Conservation (phyloP, 2,888 invertebrate genomes). For the Drosophila hamatofila region DNA sequence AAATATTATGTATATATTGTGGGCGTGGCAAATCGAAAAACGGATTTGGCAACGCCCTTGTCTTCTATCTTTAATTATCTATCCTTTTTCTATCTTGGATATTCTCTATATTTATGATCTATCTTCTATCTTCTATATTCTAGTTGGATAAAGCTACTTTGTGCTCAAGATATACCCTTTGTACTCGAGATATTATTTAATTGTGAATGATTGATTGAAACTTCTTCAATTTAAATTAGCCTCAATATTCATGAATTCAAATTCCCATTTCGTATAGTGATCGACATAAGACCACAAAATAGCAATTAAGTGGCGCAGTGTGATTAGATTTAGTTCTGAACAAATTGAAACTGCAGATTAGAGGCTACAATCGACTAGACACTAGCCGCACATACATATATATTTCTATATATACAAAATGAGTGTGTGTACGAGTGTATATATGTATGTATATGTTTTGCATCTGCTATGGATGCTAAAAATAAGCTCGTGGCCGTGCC, state of each 20-base stretch:
- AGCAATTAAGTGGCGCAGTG: neutral
- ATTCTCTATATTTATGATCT: neutral
- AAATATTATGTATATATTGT: no score
- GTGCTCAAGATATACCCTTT: no score
- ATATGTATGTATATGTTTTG: slow-evolving; percentile 34
- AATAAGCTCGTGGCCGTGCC: slow-evolving; percentile 55
- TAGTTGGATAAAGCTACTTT: neutral
- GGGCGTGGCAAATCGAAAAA: no score
- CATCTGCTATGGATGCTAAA: slow-evolving; percentile 64
- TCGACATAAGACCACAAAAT: neutral
- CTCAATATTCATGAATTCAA: neutral
- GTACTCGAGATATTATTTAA: no score
- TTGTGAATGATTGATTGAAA: neutral
- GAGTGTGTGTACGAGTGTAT: slow-evolving; percentile 7
- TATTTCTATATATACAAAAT: neutral
- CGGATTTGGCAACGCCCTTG: no score
- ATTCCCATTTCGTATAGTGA: neutral
- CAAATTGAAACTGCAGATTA: neutral
- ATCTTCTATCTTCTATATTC: neutral
- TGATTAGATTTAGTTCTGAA: neutral
- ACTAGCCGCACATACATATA: neutral
- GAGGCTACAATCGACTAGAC: slow-evolving; percentile 4
- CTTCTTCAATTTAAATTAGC: neutral
- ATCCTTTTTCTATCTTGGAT: no score
- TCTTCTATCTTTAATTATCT: no score